Conservation (phyloP, 2,113 vertebrate genomes). For the Gasterosteus nipponicus region DNA sequence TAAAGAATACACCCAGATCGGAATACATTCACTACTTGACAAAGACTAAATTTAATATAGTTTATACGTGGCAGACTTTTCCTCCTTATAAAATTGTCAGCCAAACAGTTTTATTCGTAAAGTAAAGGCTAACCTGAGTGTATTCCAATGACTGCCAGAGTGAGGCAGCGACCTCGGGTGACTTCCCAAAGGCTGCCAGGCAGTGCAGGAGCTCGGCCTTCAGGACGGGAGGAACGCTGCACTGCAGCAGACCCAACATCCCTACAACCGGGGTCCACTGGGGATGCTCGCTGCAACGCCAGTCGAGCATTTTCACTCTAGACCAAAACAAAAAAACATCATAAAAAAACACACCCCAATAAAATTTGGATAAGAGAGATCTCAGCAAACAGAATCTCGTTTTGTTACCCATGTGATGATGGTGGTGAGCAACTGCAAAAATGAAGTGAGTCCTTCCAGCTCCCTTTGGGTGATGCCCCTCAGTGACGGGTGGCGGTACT, state of each 20-base stretch:
- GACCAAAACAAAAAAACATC: not conserved
- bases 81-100: not conserved
- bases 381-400: not conserved
- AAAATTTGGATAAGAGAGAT: not conserved
- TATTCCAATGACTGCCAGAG: conserved; percentile 98
- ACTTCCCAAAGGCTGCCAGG: conserved; percentile 93
- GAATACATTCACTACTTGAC: not conserved
- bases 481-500: conserved; percentile 91
- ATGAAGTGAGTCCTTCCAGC: conserved; percentile 92
- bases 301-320: conserved; percentile 97
- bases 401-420: conserved; percentile 91
- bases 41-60: too few species aligned
- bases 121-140: conserved; percentile 85
- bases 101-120: not conserved
- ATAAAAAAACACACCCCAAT: not conserved
- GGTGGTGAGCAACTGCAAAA: conserved; percentile 91
- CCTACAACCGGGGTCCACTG: conserved; percentile 98
- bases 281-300: conserved; percentile 94
- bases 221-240: conserved; percentile 91
- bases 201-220: conserved; percentile 91
- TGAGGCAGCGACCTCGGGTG: conserved; percentile 94
- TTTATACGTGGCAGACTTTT: not conserved
- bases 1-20: not conserved
- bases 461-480: conserved; percentile 97
- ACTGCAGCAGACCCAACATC: conserved; percentile 94